Conservation (phyloP, 2,113 vertebrate genomes). For the Lethenteron reissneri region DNA sequence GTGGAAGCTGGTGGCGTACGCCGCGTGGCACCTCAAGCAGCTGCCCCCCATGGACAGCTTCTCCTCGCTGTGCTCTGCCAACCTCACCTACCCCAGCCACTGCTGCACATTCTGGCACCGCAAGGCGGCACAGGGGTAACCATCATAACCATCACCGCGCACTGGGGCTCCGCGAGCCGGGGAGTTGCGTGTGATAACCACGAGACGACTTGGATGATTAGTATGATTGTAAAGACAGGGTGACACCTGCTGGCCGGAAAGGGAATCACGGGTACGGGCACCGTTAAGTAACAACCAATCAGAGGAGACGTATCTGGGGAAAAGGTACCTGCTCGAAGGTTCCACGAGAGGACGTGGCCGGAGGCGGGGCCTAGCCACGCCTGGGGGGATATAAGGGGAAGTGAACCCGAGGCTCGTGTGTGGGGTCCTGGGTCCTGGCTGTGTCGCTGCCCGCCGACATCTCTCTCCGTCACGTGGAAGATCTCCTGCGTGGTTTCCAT, state of each 20-base stretch:
- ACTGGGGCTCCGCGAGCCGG: not conserved
- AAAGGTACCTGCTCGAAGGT: not conserved
- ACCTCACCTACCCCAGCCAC: conserved; percentile 65
- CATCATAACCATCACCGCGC: conserved; percentile 8
- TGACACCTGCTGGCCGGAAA: not conserved
- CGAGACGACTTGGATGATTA: too few relatives aligned
- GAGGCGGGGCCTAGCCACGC: too few relatives aligned
- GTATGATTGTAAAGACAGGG: too few relatives aligned
- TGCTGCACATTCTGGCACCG: conserved; percentile 60
- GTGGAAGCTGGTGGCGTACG: conserved; percentile 34
- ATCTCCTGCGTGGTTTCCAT: too few relatives aligned
- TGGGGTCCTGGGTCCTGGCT: too few relatives aligned
- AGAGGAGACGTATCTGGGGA: not conserved
- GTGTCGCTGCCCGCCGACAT: too few relatives aligned
- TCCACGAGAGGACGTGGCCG: too few relatives aligned
- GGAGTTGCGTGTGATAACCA: too few relatives aligned
- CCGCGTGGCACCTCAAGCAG: conserved; percentile 44
- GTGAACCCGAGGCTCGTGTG: too few relatives aligned
- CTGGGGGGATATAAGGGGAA: too few relatives aligned
- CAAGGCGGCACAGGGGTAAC: conserved; percentile 31
- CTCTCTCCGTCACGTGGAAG: too few relatives aligned
- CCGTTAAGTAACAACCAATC: not conserved
- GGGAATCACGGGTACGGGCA: not conserved
- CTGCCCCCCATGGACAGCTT: conserved; percentile 50
- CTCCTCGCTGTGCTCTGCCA: conserved; percentile 36